Conservation (phyloP, 1,140 invertebrate genomes). For the Brachionus sp. region DNA sequence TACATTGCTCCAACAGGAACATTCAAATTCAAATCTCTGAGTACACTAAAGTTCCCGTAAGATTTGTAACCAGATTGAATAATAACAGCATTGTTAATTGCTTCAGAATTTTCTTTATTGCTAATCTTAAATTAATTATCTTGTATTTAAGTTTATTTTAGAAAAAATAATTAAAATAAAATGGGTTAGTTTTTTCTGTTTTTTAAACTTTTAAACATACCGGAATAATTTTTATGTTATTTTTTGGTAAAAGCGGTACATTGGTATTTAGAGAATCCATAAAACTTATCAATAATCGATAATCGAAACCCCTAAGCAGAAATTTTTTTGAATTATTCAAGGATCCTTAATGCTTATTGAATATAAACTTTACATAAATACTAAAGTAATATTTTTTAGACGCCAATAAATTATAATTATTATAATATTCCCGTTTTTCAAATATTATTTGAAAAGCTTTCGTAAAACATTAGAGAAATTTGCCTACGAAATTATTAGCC, state of each 20-base stretch:
- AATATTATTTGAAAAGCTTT: neutral
- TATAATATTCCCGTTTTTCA: neutral
- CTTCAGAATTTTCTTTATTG: neutral
- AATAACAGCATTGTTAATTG: neutral
- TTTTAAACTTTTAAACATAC: neutral
- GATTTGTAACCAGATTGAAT: conserved; percentile 17
- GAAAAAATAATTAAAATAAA: no score
- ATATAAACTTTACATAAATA: neutral
- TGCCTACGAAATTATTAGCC: neutral
- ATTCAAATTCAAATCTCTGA: conserved; percentile 81
- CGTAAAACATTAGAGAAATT: neutral
- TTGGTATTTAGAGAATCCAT: neutral
- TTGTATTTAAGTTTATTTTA: no score
- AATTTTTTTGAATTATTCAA: neutral
- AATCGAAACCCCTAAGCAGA: neutral
- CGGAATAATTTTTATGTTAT: neutral
- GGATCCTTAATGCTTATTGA: neutral
- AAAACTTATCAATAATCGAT: neutral
- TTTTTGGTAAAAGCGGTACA: neutral
- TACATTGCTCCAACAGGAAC: conserved; percentile 85
- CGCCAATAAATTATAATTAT: neutral
- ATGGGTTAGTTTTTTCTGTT: neutral
- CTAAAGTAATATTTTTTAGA: neutral
- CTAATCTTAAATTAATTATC: neutral
- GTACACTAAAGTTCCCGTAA: conserved; percentile 61